phyloP scores from a whole-genome alignment of 2,113 vertebrate species.

The Hippocampus zosterae region DNA sequence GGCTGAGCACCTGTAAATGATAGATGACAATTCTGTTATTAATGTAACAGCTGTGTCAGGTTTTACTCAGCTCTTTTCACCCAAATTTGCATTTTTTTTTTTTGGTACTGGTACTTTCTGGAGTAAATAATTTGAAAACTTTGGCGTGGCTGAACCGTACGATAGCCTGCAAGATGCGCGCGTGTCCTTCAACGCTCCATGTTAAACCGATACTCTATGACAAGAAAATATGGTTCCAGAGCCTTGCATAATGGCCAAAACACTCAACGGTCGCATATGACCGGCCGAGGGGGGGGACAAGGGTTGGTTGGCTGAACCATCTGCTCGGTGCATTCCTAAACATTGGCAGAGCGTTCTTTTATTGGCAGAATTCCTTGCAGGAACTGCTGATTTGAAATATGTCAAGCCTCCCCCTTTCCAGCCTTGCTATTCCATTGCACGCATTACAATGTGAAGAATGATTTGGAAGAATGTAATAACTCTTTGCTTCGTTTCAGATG shows the following conservation, averaged over 20 bases:
- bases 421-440: background rate
- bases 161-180: background rate
- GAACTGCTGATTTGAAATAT: slow-evolving; percentile 61
- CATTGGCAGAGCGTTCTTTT: slow-evolving; percentile 48
- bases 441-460: background rate
- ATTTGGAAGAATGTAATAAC: slow-evolving; percentile 10
- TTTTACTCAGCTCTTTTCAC: background rate
- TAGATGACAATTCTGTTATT: background rate
- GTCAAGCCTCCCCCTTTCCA: slow-evolving; percentile 23
- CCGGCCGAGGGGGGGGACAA: slow-evolving; percentile 1
- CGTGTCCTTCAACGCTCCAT: background rate
- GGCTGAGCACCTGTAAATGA: background rate
- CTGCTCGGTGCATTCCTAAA: slow-evolving; percentile 60
- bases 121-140: background rate
- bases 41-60: slow-evolving; percentile 1
- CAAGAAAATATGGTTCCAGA: background rate
- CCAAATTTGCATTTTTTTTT: background rate
- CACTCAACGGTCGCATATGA: slow-evolving; percentile 45
- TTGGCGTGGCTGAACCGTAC: background rate
- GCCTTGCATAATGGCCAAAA: slow-evolving; percentile 15
- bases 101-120: background rate
- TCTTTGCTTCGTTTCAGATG: slow-evolving; percentile 77
- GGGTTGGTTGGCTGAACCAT: slow-evolving; percentile 49
- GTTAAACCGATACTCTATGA: background rate
- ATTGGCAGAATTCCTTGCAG: slow-evolving; percentile 47